Evolutionary conservation across 2,113 vertebrate genomes (phyloP).

Genomic region (Elephas maximus): DNA sequence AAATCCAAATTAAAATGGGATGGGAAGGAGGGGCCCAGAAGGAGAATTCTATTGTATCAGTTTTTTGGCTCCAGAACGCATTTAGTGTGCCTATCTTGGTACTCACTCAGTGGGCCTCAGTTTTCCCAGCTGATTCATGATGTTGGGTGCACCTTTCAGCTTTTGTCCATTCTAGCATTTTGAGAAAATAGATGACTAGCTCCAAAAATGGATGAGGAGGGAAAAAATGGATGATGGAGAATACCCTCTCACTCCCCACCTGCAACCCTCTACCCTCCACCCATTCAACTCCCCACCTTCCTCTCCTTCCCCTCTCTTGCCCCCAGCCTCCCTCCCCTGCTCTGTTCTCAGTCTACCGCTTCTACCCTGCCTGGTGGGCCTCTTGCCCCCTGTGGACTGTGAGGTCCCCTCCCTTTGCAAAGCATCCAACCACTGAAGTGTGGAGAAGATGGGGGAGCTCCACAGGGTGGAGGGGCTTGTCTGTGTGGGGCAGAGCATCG

Average conservation of each 20-base stretch:
- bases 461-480: background rate
- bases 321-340: background rate
- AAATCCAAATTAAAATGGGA: slow-evolving; percentile 24
- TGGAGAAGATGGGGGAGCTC: background rate
- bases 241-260: background rate
- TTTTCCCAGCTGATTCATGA: background rate
- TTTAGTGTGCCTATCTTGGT: background rate
- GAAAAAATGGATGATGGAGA: background rate
- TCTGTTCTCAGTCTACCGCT: background rate
- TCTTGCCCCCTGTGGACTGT: background rate
- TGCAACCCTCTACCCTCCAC: background rate
- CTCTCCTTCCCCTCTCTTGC: background rate
- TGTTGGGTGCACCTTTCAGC: background rate
- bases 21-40: background rate
- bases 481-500: background rate
- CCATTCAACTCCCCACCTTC: too few relatives aligned
- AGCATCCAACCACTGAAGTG: background rate
- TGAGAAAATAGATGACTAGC: background rate
- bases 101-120: background rate
- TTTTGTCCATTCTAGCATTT: background rate
- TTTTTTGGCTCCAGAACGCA: background rate
- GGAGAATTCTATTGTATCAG: background rate
- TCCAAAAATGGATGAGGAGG: background rate
- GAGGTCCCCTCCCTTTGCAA: too few relatives aligned
- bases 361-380: background rate